Conservation (phyloP, 2,797 vertebrate genomes). For the Holocentrus rufus region DNA sequence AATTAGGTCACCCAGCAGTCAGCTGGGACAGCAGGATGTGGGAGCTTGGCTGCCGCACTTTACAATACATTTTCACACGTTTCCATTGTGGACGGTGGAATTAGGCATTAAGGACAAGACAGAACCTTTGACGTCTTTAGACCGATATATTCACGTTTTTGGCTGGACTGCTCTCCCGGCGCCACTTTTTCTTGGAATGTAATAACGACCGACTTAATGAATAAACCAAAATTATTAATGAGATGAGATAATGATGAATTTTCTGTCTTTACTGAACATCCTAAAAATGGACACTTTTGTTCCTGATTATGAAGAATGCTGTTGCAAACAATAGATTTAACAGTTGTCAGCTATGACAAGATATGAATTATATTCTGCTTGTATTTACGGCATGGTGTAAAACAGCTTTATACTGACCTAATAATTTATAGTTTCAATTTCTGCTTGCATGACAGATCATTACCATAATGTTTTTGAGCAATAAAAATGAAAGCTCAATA, state of each 20-base stretch:
- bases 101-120: slow-evolving; percentile 20
- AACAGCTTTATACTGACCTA: no score
- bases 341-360: not conserved
- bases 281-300: not conserved
- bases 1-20: slow-evolving; percentile 68
- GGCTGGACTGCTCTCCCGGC: not conserved
- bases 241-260: not conserved
- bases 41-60: slow-evolving; percentile 6
- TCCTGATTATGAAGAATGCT: not conserved
- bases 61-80: not conserved
- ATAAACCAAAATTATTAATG: not conserved
- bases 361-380: not conserved
- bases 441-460: not conserved
- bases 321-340: not conserved
- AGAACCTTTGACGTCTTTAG: slow-evolving; percentile 7
- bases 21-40: slow-evolving; percentile 46
- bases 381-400: not conserved
- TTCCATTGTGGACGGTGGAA: not conserved
- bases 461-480: no score
- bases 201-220: not conserved
- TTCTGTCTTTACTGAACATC: not conserved
- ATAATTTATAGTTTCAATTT: not conserved
- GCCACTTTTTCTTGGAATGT: slow-evolving; percentile 1
- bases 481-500: not conserved
- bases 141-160: not conserved